Evolutionary conservation across 1,140 invertebrate genomes (phyloP).

Genomic region (Zaprionus ornatus): DNA sequence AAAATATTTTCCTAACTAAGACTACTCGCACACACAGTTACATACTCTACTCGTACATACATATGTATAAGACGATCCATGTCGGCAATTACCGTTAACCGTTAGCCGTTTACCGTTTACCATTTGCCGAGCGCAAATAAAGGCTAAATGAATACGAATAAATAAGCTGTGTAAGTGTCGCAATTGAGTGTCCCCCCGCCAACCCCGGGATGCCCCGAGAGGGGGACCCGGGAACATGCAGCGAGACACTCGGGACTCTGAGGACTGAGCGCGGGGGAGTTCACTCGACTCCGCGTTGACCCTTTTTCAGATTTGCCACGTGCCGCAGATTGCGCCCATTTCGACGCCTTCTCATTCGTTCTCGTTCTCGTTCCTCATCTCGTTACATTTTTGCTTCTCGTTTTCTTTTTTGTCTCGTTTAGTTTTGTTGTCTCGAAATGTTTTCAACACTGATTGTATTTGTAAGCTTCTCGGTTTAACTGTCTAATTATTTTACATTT

Average conservation of each 20-base stretch:
- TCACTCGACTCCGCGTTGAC: constrained; percentile 34
- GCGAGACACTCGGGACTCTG: neutral
- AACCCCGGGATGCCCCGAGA: neutral
- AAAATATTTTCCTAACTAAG: constrained; percentile 76
- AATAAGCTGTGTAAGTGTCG: constrained; percentile 47
- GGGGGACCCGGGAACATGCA: neutral
- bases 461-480: constrained; percentile 84
- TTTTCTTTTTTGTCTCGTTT: constrained; percentile 23
- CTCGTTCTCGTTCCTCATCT: constrained; percentile 35
- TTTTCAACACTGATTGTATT: constrained; percentile 84
- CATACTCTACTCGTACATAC: neutral
- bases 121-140: constrained; percentile 40
- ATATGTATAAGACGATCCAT: constrained; percentile 52
- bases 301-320: constrained; percentile 55
- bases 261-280: neutral
- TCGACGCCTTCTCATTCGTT: constrained; percentile 39
- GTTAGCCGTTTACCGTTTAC: constrained; percentile 23
- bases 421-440: constrained; percentile 64
- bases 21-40: constrained; percentile 12
- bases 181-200: constrained; percentile 5
- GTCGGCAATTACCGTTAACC: constrained; percentile 52
- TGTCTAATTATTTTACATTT: constrained; percentile 83
- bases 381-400: constrained; percentile 20
- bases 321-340: constrained; percentile 59
- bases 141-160: constrained; percentile 45